Conservation (phyloP, 2,113 vertebrate genomes). For the Calyptomena viridis region DNA sequence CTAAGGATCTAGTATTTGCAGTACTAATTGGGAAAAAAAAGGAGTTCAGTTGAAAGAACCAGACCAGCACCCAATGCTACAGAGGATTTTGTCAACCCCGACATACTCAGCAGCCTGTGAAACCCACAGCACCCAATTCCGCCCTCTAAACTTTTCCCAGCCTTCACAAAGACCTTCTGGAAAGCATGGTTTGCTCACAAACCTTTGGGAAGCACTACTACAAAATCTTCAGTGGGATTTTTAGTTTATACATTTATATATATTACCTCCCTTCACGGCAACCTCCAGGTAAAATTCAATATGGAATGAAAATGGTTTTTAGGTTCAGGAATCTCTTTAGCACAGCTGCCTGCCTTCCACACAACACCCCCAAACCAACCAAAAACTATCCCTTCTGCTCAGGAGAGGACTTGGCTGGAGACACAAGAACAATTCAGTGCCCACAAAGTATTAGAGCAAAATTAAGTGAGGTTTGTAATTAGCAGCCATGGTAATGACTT, state of each 20-base stretch:
- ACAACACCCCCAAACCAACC: neutral
- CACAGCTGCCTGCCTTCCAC: neutral
- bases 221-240: neutral
- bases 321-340: neutral
- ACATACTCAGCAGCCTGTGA: fast-evolving
- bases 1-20: neutral
- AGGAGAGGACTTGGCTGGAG: neutral
- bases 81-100: neutral
- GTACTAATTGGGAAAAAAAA: neutral
- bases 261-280: neutral
- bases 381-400: neutral
- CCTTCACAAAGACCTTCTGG: neutral
- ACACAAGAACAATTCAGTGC: neutral
- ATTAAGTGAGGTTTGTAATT: neutral
- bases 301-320: neutral
- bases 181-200: neutral
- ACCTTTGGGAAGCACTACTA: neutral
- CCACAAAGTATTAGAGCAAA: neutral
- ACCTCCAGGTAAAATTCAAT: neutral
- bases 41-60: neutral
- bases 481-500: neutral
- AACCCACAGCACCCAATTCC: neutral
- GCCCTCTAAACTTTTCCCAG: neutral
- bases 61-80: neutral
- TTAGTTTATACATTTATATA: neutral